Evolutionary conservation across 2,888 invertebrate genomes (phyloP).

Genomic region (Uloborus plumipes): DNA sequence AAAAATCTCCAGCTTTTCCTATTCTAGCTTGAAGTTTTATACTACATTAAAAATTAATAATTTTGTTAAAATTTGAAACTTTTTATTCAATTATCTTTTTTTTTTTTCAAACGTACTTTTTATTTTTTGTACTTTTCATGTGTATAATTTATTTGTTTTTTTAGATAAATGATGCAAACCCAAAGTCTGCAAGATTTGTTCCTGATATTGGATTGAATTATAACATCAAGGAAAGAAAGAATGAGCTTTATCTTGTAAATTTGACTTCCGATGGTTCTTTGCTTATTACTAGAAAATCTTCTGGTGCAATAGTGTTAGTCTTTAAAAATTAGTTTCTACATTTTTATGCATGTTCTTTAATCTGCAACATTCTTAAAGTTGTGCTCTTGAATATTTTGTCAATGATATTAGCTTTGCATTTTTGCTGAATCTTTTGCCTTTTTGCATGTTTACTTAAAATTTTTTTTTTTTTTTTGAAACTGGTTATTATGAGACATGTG

Average conservation of each 20-base stretch:
- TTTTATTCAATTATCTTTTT: background rate
- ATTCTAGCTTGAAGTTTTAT: no score
- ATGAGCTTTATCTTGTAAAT: slow-evolving; percentile 64
- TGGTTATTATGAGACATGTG: no score
- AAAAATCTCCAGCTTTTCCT: no score
- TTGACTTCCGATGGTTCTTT: slow-evolving; percentile 65
- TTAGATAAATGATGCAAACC: slow-evolving; percentile 38
- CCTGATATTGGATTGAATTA: slow-evolving; percentile 57
- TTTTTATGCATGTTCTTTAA: background rate
- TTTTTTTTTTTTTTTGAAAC: no score
- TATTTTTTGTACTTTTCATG: background rate
- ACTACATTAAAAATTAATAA: no score
- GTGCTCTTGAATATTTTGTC: background rate
- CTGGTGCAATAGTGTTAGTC: slow-evolving; percentile 65
- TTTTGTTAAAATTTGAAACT: no score
- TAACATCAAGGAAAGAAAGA: background rate
- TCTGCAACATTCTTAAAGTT: background rate
- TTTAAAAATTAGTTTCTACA: background rate
- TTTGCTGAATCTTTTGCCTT: background rate
- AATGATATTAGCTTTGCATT: background rate
- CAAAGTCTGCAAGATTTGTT: slow-evolving; percentile 25
- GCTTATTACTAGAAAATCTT: slow-evolving; percentile 65
- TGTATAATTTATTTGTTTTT: background rate
- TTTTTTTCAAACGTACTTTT: background rate
- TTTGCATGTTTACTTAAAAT: no score